Evolutionary conservation across 2,888 invertebrate species (phyloP), one percentile per base, ranked within the genome.

Genomic region (Portevinia maculata): DNA sequence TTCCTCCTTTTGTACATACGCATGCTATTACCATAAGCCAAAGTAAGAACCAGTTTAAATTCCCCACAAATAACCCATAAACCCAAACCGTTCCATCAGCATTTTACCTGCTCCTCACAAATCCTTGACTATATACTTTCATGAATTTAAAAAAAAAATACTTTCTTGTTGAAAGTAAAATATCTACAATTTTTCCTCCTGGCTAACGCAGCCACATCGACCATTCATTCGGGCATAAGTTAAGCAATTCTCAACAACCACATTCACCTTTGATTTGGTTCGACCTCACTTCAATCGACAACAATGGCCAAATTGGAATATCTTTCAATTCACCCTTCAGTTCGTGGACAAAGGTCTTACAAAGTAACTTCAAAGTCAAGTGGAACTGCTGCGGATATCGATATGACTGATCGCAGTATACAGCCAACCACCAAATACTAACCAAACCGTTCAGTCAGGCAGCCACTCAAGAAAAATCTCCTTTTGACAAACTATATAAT

Each of bases 171-270:
- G 34, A 11, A 15, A 34, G 37, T 64, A 44, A 53, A 55, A 32
- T 34, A 71, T 52, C 32, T 44, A 28, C n/a, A 24, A n/a, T 9
- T 55, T 59, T 28, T 39, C 17, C 11, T 55, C 9, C 39, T 41
- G 57, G 30, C 67, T 52, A 64, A 37, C 11, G 37, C 39, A 39
- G 57, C 75, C 75, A 28, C 71, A 76, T 62, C 71, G 65, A 73
- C 73, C 65, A 79, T 78, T 78, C 59, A 73, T 60, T 65, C 37
- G 67, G 73, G 73, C 67, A 67, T 24, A 73, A 53, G 65, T 60
- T 79, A 67, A 73, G 73, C 53, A 73, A 60, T 59, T 60, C 59
- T 79, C 46, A 37, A 65, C 39, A 59, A 57, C n/a, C 50, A 44
- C 78, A 57, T 62, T 71, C 73, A 65, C 65, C 65, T 73, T 73